These are phyloP conservation scores for Chelidonichthys spinosus DNA, from an alignment of 2,797 vertebrate species.

Conservation along the genomic window DNA sequence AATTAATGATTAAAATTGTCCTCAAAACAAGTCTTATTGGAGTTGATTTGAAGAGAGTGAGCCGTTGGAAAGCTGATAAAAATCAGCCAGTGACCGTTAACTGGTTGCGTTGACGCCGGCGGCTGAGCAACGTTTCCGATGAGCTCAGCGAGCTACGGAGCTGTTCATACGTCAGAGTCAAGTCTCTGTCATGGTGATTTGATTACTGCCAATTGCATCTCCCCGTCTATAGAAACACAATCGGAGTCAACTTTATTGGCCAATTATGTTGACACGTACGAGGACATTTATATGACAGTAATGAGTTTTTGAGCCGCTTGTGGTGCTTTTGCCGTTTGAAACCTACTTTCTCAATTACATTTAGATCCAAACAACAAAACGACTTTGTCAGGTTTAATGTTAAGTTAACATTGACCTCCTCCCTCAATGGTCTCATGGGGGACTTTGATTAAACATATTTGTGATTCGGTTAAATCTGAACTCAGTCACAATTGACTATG, in stretches of 20 bases:
- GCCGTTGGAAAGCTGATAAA: slow-evolving; percentile 46
- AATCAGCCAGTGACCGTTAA: slow-evolving; percentile 14
- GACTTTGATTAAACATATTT: too few relatives aligned
- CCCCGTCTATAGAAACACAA: neutral
- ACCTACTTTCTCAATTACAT: too few relatives aligned
- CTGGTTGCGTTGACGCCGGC: neutral
- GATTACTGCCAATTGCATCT: slow-evolving; percentile 5
- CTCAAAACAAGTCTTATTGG: slow-evolving; percentile 49
- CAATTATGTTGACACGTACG: neutral
- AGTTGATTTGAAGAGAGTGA: slow-evolving; percentile 55
- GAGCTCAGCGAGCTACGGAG: slow-evolving; percentile 4
- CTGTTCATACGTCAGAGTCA: neutral
- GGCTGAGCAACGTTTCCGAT: slow-evolving; percentile 4
- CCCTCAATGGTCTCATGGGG: too few relatives aligned
- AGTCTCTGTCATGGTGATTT: slow-evolving; percentile 11
- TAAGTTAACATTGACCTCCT: too few relatives aligned
- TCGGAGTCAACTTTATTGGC: neutral
- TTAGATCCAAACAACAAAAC: neutral
- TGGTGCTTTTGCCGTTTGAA: too few relatives aligned
- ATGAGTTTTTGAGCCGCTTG: too few relatives aligned
- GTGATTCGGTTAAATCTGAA: too few relatives aligned
- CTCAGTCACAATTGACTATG: too few relatives aligned
- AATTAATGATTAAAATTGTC: slow-evolving; percentile 64
- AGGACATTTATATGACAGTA: too few relatives aligned
- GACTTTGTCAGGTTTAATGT: neutral